A percentile compares a stretch with the other conserved stretches of the same genome.
Conservation (phyloP, 2,113 vertebrate species). For the Burhinus oedicnemus region DNA sequence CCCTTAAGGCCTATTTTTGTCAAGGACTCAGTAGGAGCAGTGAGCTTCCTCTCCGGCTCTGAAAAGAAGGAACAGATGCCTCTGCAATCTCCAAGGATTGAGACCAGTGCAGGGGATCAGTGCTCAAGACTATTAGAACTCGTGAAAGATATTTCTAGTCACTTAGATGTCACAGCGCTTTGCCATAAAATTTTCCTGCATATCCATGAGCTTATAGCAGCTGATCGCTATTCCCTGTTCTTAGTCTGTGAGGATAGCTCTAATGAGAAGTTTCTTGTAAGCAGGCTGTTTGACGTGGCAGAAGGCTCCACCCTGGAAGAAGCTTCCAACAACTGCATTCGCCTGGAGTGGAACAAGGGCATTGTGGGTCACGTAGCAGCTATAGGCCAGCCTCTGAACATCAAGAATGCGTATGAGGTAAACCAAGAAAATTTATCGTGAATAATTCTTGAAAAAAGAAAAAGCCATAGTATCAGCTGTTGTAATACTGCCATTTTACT, state of each 20-base stretch:
- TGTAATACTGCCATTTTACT: not conserved
- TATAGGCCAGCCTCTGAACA: constrained; percentile 91
- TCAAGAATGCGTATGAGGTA: constrained; percentile 96
- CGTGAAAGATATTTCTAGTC: constrained; percentile 95
- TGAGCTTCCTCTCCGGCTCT: constrained; percentile 89
- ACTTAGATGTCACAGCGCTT: constrained; percentile 93
- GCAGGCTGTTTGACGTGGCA: constrained; percentile 93
- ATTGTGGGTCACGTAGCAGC: constrained; percentile 97
- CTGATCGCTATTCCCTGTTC: constrained; percentile 95
- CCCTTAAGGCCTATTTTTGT: constrained; percentile 94
- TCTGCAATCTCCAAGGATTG: constrained; percentile 74
- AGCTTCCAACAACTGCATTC: constrained; percentile 91
- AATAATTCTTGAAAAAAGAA: not conserved
- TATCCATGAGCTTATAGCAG: constrained; percentile 92
- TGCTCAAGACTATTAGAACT: constrained; percentile 92
- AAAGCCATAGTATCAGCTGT: not conserved
- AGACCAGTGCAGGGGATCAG: constrained; percentile 78
- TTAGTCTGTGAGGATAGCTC: constrained; percentile 96
- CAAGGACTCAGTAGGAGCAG: constrained; percentile 90
- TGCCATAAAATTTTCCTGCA: constrained; percentile 98
- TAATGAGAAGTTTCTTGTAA: constrained; percentile 93
- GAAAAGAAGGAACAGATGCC: constrained; percentile 87
- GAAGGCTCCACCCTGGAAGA: constrained; percentile 96
- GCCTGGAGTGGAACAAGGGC: constrained; percentile 97
- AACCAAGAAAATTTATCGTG: not conserved